Base-by-base conservation (phyloP, 2,888 invertebrate species). In the Itoplectis maculator region DNA sequence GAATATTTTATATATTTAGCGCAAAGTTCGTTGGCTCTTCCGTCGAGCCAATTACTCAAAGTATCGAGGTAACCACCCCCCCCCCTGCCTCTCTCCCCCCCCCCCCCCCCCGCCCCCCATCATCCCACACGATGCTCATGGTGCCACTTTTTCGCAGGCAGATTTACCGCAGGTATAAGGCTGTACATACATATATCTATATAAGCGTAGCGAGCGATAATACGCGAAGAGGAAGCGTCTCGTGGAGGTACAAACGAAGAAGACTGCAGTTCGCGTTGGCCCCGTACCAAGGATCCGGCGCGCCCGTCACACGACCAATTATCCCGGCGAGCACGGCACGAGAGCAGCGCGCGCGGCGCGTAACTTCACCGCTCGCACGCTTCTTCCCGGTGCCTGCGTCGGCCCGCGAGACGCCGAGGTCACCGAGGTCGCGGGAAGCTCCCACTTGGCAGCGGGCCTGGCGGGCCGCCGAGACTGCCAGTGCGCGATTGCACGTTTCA, bases 381-480 rank as follows among this genome's bases (percentile, higher is more conserved):
- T 68, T 70, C 66, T 37, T n/a, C n/a, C n/a, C 73, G 65, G 66
- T 74, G 59, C 74, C 73, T 66, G 49, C 13, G 56, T 42, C 40
- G 70, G 68, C 29, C 29, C 29, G 29, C 54, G 63, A 45, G 47
- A 74, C 20, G 69, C 69, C 40, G 74, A 82, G 81, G 81, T 82
- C 78, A 47, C 69, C 29, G 78, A 73, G 82, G 61, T 80, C 79
- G 76, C 66, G 82, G 72, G 79, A 80, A 77, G 78, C 74, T 78
- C 66, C 82, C 80, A 85, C 82, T 85, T 85, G 83, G 85, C 85
- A 85, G 74, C 66, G 65, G 77, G 79, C 80, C 85, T 81, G 74
- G 47, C 66, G 23, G 65, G n/a, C n/a, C 59, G 69, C 29, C 5
- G 74, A 74, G 51, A 63, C 82, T 79, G 82, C 42, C 59, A 20